Percentiles rank a stretch among this genome's conserved stretches.
phyloP scores from a whole-genome alignment of 2,888 invertebrate species.

The Noctua fimbriata region DNA sequence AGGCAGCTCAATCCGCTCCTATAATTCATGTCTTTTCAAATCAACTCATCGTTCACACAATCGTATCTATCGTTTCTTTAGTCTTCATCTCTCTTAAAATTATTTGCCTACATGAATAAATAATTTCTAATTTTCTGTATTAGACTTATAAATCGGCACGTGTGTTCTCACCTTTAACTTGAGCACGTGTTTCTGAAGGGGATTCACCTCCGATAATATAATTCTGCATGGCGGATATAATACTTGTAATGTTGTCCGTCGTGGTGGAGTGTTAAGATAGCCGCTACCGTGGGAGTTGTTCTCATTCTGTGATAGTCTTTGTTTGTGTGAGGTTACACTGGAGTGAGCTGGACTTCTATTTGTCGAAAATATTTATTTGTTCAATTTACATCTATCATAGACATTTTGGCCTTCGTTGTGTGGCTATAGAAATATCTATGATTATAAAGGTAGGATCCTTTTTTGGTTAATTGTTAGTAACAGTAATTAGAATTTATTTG shows the following conservation, averaged over 20 bases:
- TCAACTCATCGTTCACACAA: not conserved
- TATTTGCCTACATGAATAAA: not conserved
- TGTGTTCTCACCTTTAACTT: slow-evolving; percentile 37
- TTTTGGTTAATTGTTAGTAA: not conserved
- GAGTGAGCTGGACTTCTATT: not conserved
- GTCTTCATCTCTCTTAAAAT: not conserved
- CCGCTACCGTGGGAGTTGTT: not conserved
- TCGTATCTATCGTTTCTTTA: not conserved
- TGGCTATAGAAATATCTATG: not conserved
- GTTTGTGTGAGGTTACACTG: not conserved
- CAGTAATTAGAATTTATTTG: not conserved
- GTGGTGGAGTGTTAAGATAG: slow-evolving; percentile 16
- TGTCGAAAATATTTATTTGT: not conserved
- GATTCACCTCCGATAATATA: slow-evolving; percentile 59
- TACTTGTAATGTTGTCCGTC: slow-evolving; percentile 75
- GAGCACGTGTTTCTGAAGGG: slow-evolving; percentile 31
- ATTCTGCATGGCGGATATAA: slow-evolving; percentile 34
- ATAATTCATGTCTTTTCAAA: not conserved
- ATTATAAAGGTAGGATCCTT: not conserved
- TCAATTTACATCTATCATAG: not conserved
- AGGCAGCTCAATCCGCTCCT: not conserved
- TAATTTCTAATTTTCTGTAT: slow-evolving; percentile 7
- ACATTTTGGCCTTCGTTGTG: not conserved
- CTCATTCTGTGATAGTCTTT: slow-evolving; percentile 22
- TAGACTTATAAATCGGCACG: not conserved